Percentiles rank a stretch among this genome's conserved stretches.
Conservation (phyloP, 2,888 invertebrate genomes). For the Pseudeuparius sepicola region DNA sequence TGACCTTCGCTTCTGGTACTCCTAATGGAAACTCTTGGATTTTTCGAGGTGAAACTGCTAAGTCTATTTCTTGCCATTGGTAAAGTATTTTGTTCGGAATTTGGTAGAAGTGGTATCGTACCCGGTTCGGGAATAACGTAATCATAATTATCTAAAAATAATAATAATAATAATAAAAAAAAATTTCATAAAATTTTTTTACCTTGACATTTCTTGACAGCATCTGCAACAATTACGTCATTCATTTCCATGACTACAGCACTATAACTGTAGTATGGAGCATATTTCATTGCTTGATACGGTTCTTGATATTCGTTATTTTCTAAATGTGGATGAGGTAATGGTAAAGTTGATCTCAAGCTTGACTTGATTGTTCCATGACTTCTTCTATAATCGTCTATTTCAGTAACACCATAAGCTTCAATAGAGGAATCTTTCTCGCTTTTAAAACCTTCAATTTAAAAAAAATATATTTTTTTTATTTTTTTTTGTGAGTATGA, state of each 20-base stretch:
- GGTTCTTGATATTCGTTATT: slow-evolving; percentile 72
- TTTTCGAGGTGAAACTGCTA: slow-evolving; percentile 35
- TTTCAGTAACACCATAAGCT: slow-evolving; percentile 48
- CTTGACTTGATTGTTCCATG: slow-evolving; percentile 43
- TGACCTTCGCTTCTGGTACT: slow-evolving; percentile 44
- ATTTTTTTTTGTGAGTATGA: too few relatives aligned
- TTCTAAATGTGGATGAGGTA: slow-evolving; percentile 48
- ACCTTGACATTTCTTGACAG: too few relatives aligned
- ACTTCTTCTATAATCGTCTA: slow-evolving; percentile 49
- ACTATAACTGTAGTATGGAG: slow-evolving; percentile 68
- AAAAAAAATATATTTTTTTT: too few relatives aligned
- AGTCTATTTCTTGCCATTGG: slow-evolving; percentile 36
- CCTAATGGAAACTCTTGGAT: slow-evolving; percentile 34
- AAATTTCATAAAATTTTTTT: slow-evolving; percentile 8
- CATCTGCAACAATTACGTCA: too few relatives aligned
- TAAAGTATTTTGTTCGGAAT: slow-evolving; percentile 36
- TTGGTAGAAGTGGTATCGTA: slow-evolving; percentile 54
- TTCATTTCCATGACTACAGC: slow-evolving; percentile 68
- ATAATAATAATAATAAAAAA: slow-evolving; percentile 4
- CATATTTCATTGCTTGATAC: slow-evolving; percentile 64
- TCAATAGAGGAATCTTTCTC: too few relatives aligned
- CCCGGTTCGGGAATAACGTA: slow-evolving; percentile 70
- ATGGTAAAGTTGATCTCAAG: slow-evolving; percentile 42
- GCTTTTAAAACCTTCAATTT: too few relatives aligned
- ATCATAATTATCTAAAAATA: slow-evolving; percentile 56